Evolutionary conservation across 2,888 invertebrate species (phyloP).

Genomic region (Eudemis profundana): DNA sequence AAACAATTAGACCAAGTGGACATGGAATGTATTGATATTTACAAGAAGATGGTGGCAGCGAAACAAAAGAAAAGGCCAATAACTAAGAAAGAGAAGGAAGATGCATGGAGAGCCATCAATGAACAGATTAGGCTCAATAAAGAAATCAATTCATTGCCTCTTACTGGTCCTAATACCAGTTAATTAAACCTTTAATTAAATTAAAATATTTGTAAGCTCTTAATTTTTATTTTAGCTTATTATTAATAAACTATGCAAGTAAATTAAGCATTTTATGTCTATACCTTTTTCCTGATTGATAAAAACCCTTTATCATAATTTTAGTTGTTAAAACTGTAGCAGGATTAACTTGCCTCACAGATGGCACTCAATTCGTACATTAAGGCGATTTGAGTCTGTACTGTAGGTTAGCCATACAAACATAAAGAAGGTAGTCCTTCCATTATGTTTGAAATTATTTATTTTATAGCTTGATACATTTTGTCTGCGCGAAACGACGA

Average conservation of each 20-base stretch:
- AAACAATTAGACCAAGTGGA: slow-evolving; percentile 91
- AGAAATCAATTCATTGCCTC: slow-evolving; percentile 79
- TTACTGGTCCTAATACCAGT: slow-evolving; percentile 80
- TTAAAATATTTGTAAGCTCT: slow-evolving; percentile 43
- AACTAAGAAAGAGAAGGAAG: slow-evolving; percentile 92
- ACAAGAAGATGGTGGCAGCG: slow-evolving; percentile 91
- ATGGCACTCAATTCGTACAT: no score
- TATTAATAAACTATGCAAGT: slow-evolving; percentile 31
- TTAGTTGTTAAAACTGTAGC: no score
- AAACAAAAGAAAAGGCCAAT: slow-evolving; percentile 93
- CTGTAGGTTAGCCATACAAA: no score
- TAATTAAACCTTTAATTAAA: slow-evolving; percentile 65
- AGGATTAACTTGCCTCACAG: no score
- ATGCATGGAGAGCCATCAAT: slow-evolving; percentile 89
- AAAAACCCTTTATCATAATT: no score
- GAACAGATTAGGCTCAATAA: slow-evolving; percentile 86
- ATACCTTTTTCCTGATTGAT: background rate
- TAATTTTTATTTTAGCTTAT: slow-evolving; percentile 46
- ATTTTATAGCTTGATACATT: no score
- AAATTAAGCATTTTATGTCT: background rate
- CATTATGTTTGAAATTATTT: no score
- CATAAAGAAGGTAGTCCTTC: no score
- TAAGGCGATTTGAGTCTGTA: no score
- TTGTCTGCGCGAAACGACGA: no score
- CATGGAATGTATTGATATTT: slow-evolving; percentile 92